These are phyloP conservation scores for Melanotus villosus DNA, from an alignment of 2,888 invertebrate species.

Conservation along the genomic window DNA sequence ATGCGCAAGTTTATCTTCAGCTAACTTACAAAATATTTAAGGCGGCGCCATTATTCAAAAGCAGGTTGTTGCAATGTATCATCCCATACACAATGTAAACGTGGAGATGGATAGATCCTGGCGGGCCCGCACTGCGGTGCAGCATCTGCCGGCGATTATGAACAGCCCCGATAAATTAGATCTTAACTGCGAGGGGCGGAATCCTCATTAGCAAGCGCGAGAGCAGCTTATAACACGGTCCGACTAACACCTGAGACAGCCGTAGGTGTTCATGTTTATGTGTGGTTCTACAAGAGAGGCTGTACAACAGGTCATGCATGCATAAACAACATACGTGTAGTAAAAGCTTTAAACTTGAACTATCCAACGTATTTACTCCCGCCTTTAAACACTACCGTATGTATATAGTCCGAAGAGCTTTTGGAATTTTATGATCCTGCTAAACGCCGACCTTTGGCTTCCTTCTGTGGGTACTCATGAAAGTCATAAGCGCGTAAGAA, in stretches of 20 bases:
- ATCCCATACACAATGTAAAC: slow-evolving; percentile 50
- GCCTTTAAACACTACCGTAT: background rate
- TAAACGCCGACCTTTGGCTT: too few relatives aligned
- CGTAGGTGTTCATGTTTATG: slow-evolving; percentile 46
- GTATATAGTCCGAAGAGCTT: background rate
- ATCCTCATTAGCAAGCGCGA: slow-evolving; percentile 56
- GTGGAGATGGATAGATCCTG: slow-evolving; percentile 46
- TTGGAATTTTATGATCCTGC: background rate
- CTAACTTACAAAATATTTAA: slow-evolving; percentile 61
- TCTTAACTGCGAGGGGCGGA: slow-evolving; percentile 57
- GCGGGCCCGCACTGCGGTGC: slow-evolving; percentile 46
- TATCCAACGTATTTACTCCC: background rate
- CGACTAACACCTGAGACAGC: slow-evolving; percentile 47
- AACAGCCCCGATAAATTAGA: slow-evolving; percentile 61
- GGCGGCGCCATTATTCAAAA: slow-evolving; percentile 60
- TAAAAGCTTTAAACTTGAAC: slow-evolving; percentile 22
- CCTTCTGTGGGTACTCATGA: too few relatives aligned
- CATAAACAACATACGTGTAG: slow-evolving; percentile 35
- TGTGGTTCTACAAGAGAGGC: slow-evolving; percentile 46
- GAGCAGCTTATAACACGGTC: slow-evolving; percentile 45
- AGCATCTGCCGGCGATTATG: slow-evolving; percentile 58
- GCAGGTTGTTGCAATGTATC: slow-evolving; percentile 61
- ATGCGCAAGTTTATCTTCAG: slow-evolving; percentile 54
- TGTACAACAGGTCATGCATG: slow-evolving; percentile 27
- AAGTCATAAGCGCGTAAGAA: too few relatives aligned